Conservation (phyloP, 2,888 invertebrate genomes). For the Drosophila conformis region DNA sequence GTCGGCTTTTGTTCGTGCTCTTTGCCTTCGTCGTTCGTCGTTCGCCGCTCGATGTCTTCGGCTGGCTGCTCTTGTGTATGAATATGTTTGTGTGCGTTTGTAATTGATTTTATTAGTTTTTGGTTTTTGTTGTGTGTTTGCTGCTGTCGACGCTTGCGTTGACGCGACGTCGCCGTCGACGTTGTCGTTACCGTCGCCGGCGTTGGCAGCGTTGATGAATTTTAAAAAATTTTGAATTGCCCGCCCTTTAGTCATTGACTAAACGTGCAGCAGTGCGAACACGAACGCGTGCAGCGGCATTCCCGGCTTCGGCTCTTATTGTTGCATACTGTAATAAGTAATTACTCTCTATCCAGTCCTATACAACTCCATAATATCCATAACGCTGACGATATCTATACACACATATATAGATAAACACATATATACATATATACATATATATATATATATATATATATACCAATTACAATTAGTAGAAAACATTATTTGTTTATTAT, state of each 20-base stretch:
- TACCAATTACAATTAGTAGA: conserved; percentile 33
- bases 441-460: conserved; percentile 13
- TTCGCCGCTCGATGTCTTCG: conserved; percentile 36
- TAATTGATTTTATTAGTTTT: conserved; percentile 84
- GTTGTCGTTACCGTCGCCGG: conserved; percentile 36
- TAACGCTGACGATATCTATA: conserved; percentile 11
- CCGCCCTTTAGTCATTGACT: conserved; percentile 84
- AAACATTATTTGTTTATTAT: conserved; percentile 52
- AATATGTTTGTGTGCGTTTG: conserved; percentile 70
- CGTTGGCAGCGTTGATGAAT: conserved; percentile 75
- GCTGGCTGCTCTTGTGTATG: conserved; percentile 42
- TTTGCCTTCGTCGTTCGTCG: conserved; percentile 41
- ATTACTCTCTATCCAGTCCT: conserved; percentile 12
- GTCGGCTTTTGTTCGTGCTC: conserved; percentile 62
- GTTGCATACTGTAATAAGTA: conserved; percentile 34
- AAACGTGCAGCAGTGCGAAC: conserved; percentile 83
- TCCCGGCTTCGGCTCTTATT: conserved; percentile 52
- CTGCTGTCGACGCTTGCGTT: conserved; percentile 62
- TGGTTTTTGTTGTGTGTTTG: conserved; percentile 80
- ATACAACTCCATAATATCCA: conserved; percentile 9
- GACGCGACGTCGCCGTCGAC: conserved; percentile 41
- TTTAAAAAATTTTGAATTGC: conserved; percentile 84
- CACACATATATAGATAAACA: conserved; percentile 7
- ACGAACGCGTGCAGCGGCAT: conserved; percentile 75
- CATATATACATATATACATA: not conserved